These are phyloP conservation scores for Lasiurus cinereus DNA, from an alignment of 2,113 vertebrate genomes.

Conservation along the genomic window DNA sequence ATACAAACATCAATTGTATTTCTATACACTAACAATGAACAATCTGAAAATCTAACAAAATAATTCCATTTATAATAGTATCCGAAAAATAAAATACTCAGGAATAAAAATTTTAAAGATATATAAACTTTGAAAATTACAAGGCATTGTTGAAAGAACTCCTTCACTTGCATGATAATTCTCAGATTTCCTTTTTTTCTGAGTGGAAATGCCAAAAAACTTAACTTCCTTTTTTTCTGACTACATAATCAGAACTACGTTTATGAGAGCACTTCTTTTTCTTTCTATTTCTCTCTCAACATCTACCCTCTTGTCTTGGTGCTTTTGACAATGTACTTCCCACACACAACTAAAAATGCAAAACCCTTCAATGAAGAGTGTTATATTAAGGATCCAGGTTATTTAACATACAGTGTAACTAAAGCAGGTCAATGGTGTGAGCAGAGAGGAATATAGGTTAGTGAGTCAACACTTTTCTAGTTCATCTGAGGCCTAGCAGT, in stretches of 20 bases:
- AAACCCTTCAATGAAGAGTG: not conserved
- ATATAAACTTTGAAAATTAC: not conserved
- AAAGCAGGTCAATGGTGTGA: not conserved
- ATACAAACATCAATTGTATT: not conserved
- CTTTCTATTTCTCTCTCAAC: not conserved
- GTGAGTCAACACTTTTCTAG: not conserved
- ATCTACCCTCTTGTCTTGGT: not conserved
- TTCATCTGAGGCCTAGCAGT: not conserved
- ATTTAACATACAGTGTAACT: not conserved
- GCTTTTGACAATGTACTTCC: not conserved
- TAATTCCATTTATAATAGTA: not conserved
- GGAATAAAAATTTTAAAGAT: not conserved
- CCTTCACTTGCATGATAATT: not conserved
- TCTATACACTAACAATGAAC: slow-evolving; percentile 2
- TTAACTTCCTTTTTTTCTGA: not conserved
- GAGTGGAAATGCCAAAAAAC: not conserved
- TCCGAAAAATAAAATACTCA: not conserved
- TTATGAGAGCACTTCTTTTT: not conserved
- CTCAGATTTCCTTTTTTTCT: not conserved
- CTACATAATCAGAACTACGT: not conserved
- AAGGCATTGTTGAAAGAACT: slow-evolving; percentile 17
- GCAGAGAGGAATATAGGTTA: slow-evolving; percentile 40
- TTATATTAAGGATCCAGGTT: not conserved
- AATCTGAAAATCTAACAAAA: not conserved
- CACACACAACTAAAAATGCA: slow-evolving; percentile 8